Base-by-base conservation (phyloP, 2,888 invertebrate genomes). In the Drosophila mulleri region DNA sequence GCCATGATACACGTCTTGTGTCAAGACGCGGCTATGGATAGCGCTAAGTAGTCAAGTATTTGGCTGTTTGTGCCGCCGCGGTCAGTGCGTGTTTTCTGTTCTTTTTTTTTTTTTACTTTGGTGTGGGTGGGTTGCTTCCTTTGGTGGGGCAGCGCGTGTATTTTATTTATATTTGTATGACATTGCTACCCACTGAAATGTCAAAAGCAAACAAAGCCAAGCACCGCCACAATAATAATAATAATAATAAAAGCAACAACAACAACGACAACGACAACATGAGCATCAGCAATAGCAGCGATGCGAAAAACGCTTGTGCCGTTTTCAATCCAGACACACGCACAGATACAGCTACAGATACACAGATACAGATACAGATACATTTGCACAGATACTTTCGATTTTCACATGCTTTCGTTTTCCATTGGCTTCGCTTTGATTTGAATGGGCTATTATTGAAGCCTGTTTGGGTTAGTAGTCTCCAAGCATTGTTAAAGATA, bases 141-240 rank as follows among this genome's bases (percentile, higher is more conserved):
- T 80, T 63, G 53, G 41, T 62, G 57, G 67, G 66, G 60, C 67
- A 60, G 74, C 72, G 79, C 76, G 72, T 74, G 77, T 70, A 67
- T 82, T 69, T 78, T 79, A 80, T 88, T 87, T 90, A 87, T 91
- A 87, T 89, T 87, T 87, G 84, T 85, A 87, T 91, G 90, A 91
- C 90, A 91, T 91, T 91, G 91, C 83, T 88, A 83, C 80, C 84
- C 74, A 84, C 68, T 82, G 85, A 87, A 91, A 91, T 90, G 91
- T 91, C 91, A 91, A 72, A 86, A 84, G 82, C 87, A 88, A 82
- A 84, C 82, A 82, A 84, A 83, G 74, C 76, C 68, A 68, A 72
- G 74, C 65, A 65, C 71, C 67, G 80, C 23, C 64, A 63, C 70
- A 77, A 68, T 73, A 67, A 70, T 67, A 61, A 64, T 70, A 64